Evolutionary conservation across 1,140 invertebrate genomes (phyloP).

Genomic region (Cyrtorhinus lividipennis): DNA sequence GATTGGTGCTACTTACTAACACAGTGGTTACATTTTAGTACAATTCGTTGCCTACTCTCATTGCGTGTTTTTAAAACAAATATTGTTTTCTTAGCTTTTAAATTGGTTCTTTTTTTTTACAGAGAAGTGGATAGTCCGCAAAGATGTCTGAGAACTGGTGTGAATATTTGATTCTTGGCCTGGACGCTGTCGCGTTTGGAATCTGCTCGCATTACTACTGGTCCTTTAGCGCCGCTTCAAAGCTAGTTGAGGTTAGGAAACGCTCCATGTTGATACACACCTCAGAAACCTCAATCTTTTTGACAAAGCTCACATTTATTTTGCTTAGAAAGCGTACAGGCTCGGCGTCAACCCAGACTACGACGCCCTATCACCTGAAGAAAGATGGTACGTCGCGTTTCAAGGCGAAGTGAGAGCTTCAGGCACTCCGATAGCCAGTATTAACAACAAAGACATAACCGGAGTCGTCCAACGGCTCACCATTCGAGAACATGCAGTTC

Average conservation of each 20-base stretch:
- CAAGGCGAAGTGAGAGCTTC: conserved; percentile 54
- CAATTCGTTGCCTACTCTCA: too few species aligned
- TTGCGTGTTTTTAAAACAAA: too few species aligned
- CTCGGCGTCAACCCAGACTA: conserved; percentile 46
- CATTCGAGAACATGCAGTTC: conserved; percentile 60
- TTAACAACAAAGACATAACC: conserved; percentile 47
- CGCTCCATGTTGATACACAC: background rate
- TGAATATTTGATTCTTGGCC: conserved; percentile 50
- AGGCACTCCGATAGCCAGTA: conserved; percentile 51
- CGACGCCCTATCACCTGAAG: conserved; percentile 5
- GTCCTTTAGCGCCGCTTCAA: conserved; percentile 48
- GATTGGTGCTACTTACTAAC: too few species aligned
- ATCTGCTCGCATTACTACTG: conserved; percentile 53
- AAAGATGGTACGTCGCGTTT: conserved; percentile 46
- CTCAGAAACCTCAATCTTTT: too few species aligned
- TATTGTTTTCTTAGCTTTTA: too few species aligned
- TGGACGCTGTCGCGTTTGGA: conserved; percentile 53
- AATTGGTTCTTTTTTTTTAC: too few species aligned
- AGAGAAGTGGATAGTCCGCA: background rate
- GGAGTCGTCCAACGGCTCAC: conserved; percentile 56
- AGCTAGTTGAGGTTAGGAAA: conserved; percentile 43
- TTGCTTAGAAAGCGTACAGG: conserved; percentile 43
- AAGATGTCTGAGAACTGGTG: conserved; percentile 37
- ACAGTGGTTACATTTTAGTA: too few species aligned
- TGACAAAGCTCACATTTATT: background rate